Percentiles rank a stretch among this genome's conserved stretches.
Conservation (phyloP, 2,888 invertebrate genomes). For the Lasioglossum zephyrum region DNA sequence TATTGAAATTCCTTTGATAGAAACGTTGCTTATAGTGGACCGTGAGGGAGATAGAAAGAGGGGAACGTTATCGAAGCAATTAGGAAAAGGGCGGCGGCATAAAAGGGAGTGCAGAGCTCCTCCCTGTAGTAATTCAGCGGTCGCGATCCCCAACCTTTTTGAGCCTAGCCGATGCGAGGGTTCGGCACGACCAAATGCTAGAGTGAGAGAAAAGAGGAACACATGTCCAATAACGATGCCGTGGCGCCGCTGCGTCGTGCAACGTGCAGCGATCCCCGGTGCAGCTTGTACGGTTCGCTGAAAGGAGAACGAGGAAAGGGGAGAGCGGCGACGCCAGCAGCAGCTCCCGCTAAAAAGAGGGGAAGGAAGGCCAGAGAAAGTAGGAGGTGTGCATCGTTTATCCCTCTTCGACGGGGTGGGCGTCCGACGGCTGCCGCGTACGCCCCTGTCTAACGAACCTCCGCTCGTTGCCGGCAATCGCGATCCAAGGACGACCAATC, state of each 20-base stretch:
- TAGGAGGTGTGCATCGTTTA: conserved; percentile 71
- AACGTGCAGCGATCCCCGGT: not conserved
- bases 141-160: not conserved
- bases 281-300: not conserved
- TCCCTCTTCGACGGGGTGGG: conserved; percentile 77
- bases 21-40: not conserved
- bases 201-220: not conserved
- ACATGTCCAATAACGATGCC: conserved; percentile 20
- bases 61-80: conserved; percentile 2
- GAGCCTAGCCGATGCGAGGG: no score
- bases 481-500: conserved; percentile 66
- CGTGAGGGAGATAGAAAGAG: not conserved
- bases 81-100: conserved; percentile 69
- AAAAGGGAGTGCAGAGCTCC: conserved; percentile 64
- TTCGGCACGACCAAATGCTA: not conserved
- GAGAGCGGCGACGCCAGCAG: conserved; percentile 32
- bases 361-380: conserved; percentile 71
- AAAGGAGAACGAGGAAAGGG: not conserved
- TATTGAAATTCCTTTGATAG: not conserved
- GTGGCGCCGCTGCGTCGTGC: not conserved
- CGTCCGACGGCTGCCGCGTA: conserved; percentile 77
- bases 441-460: conserved; percentile 77
- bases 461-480: conserved; percentile 42
- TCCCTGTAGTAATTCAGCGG: conserved; percentile 59
- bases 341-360: conserved; percentile 56